Percentiles rank a stretch among this genome's conserved stretches.
Conservation (phyloP, 2,888 invertebrate genomes). For the Megalurothrips usitatus region DNA sequence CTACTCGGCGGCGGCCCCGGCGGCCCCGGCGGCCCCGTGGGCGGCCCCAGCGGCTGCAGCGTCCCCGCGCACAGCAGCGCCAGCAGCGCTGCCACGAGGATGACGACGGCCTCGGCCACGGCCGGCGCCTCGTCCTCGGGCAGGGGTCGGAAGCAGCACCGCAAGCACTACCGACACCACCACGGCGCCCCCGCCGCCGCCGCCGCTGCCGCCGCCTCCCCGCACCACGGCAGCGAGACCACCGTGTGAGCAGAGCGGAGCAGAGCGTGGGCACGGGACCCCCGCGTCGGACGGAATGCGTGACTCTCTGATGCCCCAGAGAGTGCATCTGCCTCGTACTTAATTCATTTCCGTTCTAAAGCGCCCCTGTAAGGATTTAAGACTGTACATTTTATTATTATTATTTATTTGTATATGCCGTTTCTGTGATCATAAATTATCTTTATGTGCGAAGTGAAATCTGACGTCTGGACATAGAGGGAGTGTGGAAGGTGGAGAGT, state of each 20-base stretch:
- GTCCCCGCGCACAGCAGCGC: not conserved
- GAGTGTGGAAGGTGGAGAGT: too few species aligned
- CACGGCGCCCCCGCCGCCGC: not conserved
- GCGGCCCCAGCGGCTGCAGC: not conserved
- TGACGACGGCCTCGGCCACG: not conserved
- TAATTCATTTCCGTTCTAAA: not conserved
- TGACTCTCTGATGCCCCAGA: not conserved
- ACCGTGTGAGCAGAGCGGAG: not conserved
- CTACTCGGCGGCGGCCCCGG: not conserved
- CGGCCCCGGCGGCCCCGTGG: not conserved
- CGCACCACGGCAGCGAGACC: constrained; percentile 14
- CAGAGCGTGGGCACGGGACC: not conserved
- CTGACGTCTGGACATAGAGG: too few species aligned
- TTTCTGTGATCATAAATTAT: constrained; percentile 14
- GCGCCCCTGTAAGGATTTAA: not conserved
- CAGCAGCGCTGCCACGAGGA: not conserved
- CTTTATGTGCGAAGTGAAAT: not conserved
- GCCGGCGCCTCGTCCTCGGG: not conserved
- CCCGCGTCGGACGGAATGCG: not conserved
- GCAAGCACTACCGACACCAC: constrained; percentile 5
- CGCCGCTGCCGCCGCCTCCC: not conserved
- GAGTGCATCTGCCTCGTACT: not conserved
- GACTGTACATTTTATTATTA: not conserved
- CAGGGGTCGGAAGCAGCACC: not conserved
- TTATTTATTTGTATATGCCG: too few species aligned